Percentiles rank a stretch among this genome's conserved stretches.
Evolutionary conservation across 2,113 vertebrate genomes (phyloP).

Genomic region (Ondatra zibethicus): DNA sequence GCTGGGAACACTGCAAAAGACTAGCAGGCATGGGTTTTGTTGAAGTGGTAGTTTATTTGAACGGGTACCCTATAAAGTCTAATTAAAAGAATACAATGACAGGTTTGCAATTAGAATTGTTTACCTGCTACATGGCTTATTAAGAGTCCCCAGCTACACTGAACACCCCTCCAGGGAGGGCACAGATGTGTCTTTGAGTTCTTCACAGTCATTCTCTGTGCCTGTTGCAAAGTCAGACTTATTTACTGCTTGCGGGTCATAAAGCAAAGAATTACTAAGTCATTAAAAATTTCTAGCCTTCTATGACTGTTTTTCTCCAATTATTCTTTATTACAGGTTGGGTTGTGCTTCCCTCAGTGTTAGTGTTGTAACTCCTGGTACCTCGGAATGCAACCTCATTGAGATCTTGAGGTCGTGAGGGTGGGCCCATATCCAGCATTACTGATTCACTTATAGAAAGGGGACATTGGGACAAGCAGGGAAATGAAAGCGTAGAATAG

Average conservation of each 20-base stretch:
- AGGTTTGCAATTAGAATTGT: neutral
- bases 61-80: neutral
- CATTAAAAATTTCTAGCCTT: neutral
- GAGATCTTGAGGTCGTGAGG: neutral
- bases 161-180: neutral
- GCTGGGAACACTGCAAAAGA: neutral
- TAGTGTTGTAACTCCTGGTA: neutral
- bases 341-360: neutral
- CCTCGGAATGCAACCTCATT: neutral
- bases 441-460: neutral
- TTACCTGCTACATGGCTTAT: neutral
- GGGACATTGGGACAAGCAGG: neutral
- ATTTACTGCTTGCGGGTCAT: neutral
- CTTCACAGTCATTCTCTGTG: neutral
- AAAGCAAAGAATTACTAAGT: neutral
- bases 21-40: neutral
- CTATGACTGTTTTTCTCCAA: neutral
- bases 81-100: constrained; percentile 42
- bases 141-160: neutral
- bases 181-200: neutral
- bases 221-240: neutral
- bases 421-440: neutral
- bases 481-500: neutral
- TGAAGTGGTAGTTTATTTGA: neutral
- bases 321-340: neutral